A percentile compares a stretch with the other conserved stretches of the same genome.
Conservation (phyloP, 2,797 vertebrate species). For the Enteromius anoplus region DNA sequence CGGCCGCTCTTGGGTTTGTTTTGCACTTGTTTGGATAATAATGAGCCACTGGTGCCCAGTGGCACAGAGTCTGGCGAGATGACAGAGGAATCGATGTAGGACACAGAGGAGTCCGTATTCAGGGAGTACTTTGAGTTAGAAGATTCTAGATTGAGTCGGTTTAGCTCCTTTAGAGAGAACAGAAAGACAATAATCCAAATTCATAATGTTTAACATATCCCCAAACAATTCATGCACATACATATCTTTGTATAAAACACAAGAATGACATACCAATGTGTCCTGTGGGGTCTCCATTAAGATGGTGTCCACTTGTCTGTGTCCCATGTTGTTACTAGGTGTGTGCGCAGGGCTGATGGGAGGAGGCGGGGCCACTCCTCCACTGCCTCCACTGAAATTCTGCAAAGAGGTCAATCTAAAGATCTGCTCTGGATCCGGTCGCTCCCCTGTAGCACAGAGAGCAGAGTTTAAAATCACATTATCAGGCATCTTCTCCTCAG, state of each 20-base stretch:
- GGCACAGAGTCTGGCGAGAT: conserved; percentile 91
- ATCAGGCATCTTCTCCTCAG: not conserved
- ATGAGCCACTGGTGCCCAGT: conserved; percentile 85
- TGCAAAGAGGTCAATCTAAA: conserved; percentile 95
- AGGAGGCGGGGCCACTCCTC: conserved; percentile 73
- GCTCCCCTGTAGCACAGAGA: conserved; percentile 82
- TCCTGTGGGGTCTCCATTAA: conserved; percentile 98
- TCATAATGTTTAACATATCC: no score
- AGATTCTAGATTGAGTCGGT: conserved; percentile 96
- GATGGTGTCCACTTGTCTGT: conserved; percentile 89
- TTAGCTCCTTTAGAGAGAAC: conserved; percentile 83
- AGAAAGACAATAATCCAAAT: not conserved
- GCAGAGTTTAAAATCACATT: not conserved
- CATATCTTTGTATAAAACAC: not conserved
- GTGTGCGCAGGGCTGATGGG: conserved; percentile 89
- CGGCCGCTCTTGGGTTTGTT: conserved; percentile 96
- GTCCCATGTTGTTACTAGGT: conserved; percentile 84
- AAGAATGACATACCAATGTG: conserved; percentile 84
- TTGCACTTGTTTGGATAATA: conserved; percentile 91
- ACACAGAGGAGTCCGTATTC: conserved; percentile 91
- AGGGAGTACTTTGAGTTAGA: conserved; percentile 91
- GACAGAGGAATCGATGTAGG: conserved; percentile 94
- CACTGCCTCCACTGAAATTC: conserved; percentile 82
- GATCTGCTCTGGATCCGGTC: conserved; percentile 96
- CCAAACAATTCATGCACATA: not conserved